Percentiles rank a stretch among this genome's conserved stretches.
These are phyloP conservation scores for Hemicentrotus pulcherrimus DNA, from an alignment of 35 echinoderm and acorn worm species.

Conservation along the genomic window DNA sequence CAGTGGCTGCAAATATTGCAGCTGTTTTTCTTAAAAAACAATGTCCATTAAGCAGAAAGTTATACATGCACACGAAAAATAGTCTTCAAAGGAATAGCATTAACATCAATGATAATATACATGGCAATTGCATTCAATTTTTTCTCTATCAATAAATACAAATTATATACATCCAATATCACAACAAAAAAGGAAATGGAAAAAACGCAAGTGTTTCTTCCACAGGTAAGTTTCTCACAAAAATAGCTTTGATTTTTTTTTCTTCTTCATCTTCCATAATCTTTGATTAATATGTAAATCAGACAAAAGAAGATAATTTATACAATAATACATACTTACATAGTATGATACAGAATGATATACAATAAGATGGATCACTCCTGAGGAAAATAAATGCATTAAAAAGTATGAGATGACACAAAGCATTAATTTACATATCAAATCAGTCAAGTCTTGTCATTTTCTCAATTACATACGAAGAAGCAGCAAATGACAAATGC, in stretches of 20 bases:
- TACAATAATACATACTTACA: neutral
- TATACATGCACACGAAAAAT: neutral
- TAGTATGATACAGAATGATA: neutral
- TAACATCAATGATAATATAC: neutral
- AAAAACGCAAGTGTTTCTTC: neutral
- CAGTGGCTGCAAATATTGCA: neutral
- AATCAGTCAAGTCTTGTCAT: neutral
- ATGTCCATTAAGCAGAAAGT: neutral
- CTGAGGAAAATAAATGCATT: neutral
- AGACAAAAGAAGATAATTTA: neutral
- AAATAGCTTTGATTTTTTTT: neutral
- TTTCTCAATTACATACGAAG: no score
- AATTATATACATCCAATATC: neutral
- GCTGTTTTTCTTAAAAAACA: neutral
- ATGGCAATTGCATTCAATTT: neutral
- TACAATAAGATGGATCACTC: neutral
- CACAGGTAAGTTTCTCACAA: neutral
- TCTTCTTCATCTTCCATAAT: neutral
- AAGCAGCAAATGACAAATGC: no score
- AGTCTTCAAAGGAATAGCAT: neutral
- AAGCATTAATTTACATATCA: neutral
- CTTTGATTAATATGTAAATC: conserved; percentile 6
- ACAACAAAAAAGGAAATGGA: neutral
- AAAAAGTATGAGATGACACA: neutral
- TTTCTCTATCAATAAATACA: neutral